phyloP scores from a whole-genome alignment of 2,113 vertebrate genomes.

The Oceanites oceanicus region DNA sequence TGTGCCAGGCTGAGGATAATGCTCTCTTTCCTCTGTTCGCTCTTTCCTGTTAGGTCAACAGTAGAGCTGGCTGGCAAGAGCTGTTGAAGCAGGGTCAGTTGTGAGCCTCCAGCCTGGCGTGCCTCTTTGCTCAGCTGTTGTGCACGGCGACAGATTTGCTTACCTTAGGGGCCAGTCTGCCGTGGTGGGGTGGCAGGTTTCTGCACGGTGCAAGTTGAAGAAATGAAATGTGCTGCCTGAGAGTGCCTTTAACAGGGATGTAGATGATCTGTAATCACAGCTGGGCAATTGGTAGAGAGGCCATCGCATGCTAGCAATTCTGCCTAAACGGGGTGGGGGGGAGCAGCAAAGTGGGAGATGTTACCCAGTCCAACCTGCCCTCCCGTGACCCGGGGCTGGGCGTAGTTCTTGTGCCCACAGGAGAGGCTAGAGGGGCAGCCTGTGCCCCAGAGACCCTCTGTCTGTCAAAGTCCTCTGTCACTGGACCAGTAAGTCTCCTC shows the following conservation, averaged over 20 bases:
- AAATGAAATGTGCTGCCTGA: background rate
- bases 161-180: background rate
- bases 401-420: background rate
- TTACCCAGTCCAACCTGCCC: background rate
- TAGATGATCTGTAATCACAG: background rate
- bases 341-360: background rate
- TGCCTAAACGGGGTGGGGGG: background rate
- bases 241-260: background rate
- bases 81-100: background rate
- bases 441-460: background rate
- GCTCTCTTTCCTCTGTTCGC: background rate
- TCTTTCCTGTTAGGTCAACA: background rate
- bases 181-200: background rate
- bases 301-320: background rate
- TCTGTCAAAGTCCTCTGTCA: background rate
- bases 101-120: background rate
- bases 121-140: background rate
- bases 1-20: background rate
- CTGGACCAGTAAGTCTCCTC: background rate
- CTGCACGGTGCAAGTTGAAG: background rate
- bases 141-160: accelerated
- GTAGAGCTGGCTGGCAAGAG: background rate
- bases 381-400: accelerated
- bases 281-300: too few species aligned
- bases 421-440: background rate